Base-by-base conservation (phyloP, 2,888 invertebrate genomes). In the Pterobdella sp. region DNA sequence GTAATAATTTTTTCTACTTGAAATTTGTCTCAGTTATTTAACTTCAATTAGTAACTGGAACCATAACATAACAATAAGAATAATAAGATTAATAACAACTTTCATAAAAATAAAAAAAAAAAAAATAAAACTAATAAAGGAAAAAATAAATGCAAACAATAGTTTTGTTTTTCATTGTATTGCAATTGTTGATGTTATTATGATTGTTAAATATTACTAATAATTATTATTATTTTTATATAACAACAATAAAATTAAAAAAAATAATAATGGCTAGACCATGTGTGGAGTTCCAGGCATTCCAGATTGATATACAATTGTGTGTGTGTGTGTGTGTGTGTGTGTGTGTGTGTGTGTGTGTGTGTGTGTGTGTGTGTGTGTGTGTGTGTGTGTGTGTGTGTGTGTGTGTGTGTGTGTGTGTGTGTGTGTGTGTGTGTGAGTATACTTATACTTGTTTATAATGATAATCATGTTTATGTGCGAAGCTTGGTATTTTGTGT, bases 321-420 rank as follows among this genome's bases (percentile, higher is more conserved):
- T 10, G 4, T 7, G n/a, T n/a, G 7, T n/a, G 7, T 63, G n/a
- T 29, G 31, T 63, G 26, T 63, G n/a, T 63, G n/a, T 29, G 63
- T 26, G n/a, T 56, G 60, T 18, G 60, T 56, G 60, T 56, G 60
- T 56, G 60, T 56, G 60, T 56, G 60, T 18, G 60, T 56, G 60
- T 56, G 60, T 56, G 60, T 56, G 60, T 56, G n/a, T 18, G 4
- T 56, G 60, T 56, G 4, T 56, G 60, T 18, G 60, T 56, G 60
- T 56, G 60, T 56, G 60, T 56, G 60, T 56, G 60, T 56, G 60
- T 56, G 60, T 56, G 60, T 56, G 60, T 56, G 60, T 56, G 60
- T 56, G 60, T 18, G 60, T 56, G 60, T 56, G 60, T 56, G 60
- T 56, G 60, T 56, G 60, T 56, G 60, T 56, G 60, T 56, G 60